These are phyloP conservation scores for Syngnathoides biaculeatus DNA, from an alignment of 2,113 vertebrate genomes.

Conservation along the genomic window DNA sequence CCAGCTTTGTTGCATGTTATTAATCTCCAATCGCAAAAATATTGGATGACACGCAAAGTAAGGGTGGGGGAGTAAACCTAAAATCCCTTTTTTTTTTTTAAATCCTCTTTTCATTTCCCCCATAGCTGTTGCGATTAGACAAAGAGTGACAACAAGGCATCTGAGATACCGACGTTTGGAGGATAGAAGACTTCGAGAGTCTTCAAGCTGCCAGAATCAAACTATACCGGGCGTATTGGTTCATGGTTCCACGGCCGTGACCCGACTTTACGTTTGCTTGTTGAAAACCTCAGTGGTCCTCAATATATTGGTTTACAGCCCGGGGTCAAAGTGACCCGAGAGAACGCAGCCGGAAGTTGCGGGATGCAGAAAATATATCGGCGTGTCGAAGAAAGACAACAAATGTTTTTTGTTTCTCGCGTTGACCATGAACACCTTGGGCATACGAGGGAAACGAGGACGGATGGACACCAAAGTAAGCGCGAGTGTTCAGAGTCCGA, in stretches of 20 bases:
- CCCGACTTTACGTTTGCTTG: neutral
- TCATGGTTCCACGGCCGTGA: neutral
- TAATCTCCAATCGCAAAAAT: conserved; percentile 1
- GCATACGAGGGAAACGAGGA: neutral
- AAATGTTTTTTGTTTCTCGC: neutral
- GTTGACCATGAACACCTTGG: neutral
- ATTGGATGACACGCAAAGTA: conserved; percentile 1
- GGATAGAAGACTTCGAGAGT: neutral
- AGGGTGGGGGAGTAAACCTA: neutral
- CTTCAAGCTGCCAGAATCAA: neutral
- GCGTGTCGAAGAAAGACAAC: neutral
- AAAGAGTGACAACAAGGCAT: neutral
- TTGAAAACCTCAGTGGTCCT: too few species aligned
- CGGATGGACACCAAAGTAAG: too few species aligned
- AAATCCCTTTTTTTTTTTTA: neutral
- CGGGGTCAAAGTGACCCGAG: too few species aligned
- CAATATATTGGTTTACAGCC: too few species aligned
- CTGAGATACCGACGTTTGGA: neutral
- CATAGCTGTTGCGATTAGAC: neutral
- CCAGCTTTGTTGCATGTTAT: conserved; percentile 2
- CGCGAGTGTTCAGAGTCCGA: too few species aligned
- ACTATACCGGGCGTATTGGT: neutral
- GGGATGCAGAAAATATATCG: neutral
- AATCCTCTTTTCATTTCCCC: conserved; percentile 7
- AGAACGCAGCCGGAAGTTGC: too few species aligned